phyloP scores from a whole-genome alignment of 2,113 vertebrate genomes.

The Paramormyrops kingsleyae region DNA sequence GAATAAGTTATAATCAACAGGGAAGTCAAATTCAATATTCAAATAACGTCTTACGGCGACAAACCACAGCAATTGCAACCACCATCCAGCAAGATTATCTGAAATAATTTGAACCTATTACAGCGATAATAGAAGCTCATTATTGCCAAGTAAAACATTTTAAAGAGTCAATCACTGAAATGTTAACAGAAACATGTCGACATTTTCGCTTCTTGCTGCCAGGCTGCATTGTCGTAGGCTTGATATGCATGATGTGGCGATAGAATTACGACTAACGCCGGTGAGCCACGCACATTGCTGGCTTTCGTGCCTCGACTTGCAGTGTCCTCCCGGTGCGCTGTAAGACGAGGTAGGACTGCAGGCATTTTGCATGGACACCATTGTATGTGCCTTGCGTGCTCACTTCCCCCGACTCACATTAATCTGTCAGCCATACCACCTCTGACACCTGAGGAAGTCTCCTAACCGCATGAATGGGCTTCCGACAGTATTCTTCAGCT shows the following conservation, averaged over 20 bases:
- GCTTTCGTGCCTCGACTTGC: neutral
- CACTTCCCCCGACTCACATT: neutral
- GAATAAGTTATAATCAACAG: neutral
- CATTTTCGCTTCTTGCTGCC: neutral
- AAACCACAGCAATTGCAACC: neutral
- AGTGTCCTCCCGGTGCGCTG: neutral
- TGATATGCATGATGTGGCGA: neutral
- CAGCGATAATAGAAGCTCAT: neutral
- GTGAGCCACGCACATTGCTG: constrained; percentile 1
- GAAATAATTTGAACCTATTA: neutral
- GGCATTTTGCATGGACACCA: constrained; percentile 15
- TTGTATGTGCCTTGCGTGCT: constrained; percentile 22
- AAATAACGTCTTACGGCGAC: neutral
- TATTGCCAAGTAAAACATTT: neutral
- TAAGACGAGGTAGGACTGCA: neutral
- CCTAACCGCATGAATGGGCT: neutral
- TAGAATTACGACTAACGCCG: neutral
- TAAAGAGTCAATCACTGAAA: neutral
- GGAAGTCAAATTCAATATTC: neutral
- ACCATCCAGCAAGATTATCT: neutral
- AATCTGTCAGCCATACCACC: neutral
- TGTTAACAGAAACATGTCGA: neutral
- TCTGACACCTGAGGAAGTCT: neutral
- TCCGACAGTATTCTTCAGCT: neutral
- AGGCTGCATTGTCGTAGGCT: neutral